Base-by-base conservation (phyloP, 2,113 vertebrate species). In the Cavia porcellus region DNA sequence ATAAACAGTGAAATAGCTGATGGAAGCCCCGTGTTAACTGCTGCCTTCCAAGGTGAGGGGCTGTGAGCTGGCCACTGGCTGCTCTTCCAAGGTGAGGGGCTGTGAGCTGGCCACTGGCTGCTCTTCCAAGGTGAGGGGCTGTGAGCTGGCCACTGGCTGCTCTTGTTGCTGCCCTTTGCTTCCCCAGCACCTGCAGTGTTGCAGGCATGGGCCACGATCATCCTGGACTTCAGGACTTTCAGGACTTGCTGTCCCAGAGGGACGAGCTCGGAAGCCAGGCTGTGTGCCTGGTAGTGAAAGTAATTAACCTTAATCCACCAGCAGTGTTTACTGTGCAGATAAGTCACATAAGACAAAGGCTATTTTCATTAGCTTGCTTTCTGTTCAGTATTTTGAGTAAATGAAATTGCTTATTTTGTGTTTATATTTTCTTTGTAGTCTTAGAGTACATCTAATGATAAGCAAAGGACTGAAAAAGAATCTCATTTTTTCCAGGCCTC, bases 371-470 rank as follows among this genome's bases (percentile, higher is more conserved):
- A 83, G 66, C 47, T 74, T 88, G 68, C 38, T 77, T 45, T 89
- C 3, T 3, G n/a, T 92, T 86, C 74, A 92, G 2, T 75, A 75
- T 90, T 94, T 86, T 80, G 61, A 30, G 52, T 90, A 72, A 74
- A 66, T 94, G 55, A 75, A 92, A 88, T 74, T 81, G 38, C 30
- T 47, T 94, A 75, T 70, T 83, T 96, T 92, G 10, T 32, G 2
- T 88, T 82, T 84, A 38, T 3, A 19, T 75, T 92, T 92, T 89
- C 61, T 70, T 68, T 90, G 30, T 94, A 55, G 52, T 88, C 50
- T 86, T 84, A 61, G 94, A 57, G 38, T 89, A 7, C 7, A 7
- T 55, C 4, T n/a, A 47, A 77, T 77, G 74, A 77, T 77, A 92
- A 81, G 84, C 7, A 47, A 81, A 90, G 64, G 50, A 32, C 25